Evolutionary conservation across 2,113 vertebrate species (phyloP).

Genomic region (Heterochromis multidens): DNA sequence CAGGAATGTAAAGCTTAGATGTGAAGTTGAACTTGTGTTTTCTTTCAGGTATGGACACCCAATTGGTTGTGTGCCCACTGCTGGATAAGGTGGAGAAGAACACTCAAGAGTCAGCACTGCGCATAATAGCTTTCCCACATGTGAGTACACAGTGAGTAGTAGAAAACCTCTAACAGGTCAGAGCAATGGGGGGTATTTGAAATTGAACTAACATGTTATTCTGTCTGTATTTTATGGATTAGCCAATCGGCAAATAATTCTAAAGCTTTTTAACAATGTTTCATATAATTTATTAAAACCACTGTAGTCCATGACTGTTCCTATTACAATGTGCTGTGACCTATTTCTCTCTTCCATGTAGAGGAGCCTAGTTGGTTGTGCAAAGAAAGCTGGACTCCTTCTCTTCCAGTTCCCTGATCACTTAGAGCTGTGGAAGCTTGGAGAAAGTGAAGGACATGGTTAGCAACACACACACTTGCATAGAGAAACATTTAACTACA

Average conservation of each 20-base stretch:
- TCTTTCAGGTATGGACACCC: slow-evolving; percentile 85
- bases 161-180: not conserved
- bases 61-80: slow-evolving; percentile 88
- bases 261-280: not conserved
- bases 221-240: not conserved
- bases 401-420: slow-evolving; percentile 92
- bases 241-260: not conserved
- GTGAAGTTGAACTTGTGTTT: not conserved
- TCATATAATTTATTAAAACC: not conserved
- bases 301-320: not conserved
- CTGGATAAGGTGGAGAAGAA: slow-evolving; percentile 87
- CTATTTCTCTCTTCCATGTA: slow-evolving; percentile 37
- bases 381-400: slow-evolving; percentile 83
- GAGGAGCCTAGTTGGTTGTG: slow-evolving; percentile 87
- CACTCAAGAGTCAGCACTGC: slow-evolving; percentile 75
- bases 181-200: not conserved
- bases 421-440: slow-evolving; percentile 92
- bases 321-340: not conserved
- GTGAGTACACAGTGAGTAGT: slow-evolving; percentile 73
- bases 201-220: not conserved
- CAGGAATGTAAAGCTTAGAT: not conserved
- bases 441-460: slow-evolving; percentile 83
- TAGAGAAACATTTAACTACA: not conserved
- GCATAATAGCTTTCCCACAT: slow-evolving; percentile 87
- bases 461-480: slow-evolving; percentile 8